These are phyloP conservation scores for Urophycis tenuis DNA, from an alignment of 2,797 vertebrate species.

Conservation along the genomic window DNA sequence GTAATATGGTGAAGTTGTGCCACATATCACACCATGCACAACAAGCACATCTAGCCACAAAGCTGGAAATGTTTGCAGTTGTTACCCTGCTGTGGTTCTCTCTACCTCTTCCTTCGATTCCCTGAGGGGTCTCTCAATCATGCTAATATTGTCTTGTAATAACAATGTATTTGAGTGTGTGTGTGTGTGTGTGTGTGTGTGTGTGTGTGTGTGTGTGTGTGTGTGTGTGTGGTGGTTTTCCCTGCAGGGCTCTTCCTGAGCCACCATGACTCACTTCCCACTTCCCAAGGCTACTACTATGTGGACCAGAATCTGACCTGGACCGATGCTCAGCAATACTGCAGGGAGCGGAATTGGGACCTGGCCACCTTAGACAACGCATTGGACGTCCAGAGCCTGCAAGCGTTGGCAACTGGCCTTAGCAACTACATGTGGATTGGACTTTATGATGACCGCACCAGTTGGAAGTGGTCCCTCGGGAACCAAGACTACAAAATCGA, in stretches of 20 bases:
- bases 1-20: too few relatives aligned
- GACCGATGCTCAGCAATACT: conserved; percentile 44
- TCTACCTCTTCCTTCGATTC: too few relatives aligned
- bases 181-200: too few relatives aligned
- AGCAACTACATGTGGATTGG: conserved; percentile 41
- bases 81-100: too few relatives aligned
- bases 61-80: too few relatives aligned
- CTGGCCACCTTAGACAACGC: conserved; percentile 34
- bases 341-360: conserved; percentile 45
- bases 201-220: too few relatives aligned
- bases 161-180: not conserved
- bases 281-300: conserved; percentile 32
- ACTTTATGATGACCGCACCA: conserved; percentile 29
- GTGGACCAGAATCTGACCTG: conserved; percentile 31
- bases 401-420: accelerated
- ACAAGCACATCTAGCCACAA: too few relatives aligned
- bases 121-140: not conserved
- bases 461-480: conserved; percentile 45
- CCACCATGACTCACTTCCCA: not conserved
- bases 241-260: not conserved
- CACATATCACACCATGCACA: too few relatives aligned
- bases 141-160: not conserved
- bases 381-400: conserved; percentile 8
- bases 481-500: not conserved
- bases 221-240: not conserved